Conservation (phyloP, 2,797 vertebrate genomes). For the Eleutherodactylus coqui region DNA sequence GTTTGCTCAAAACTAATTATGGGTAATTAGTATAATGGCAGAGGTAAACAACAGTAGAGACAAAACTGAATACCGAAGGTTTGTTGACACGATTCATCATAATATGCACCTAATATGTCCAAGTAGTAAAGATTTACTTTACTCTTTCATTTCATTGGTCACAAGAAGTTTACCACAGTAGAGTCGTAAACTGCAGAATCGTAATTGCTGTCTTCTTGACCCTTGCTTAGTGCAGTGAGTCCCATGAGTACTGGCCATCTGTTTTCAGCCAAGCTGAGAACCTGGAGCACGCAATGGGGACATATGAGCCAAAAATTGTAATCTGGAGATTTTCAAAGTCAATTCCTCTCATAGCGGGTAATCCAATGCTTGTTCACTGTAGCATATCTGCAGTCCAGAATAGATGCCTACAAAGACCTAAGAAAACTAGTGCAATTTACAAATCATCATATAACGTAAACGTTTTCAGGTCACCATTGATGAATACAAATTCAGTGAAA, state of each 20-base stretch:
- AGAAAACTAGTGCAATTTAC: background rate
- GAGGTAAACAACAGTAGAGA: background rate
- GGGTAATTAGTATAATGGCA: background rate
- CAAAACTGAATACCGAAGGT: background rate
- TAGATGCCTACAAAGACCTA: background rate
- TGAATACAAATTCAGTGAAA: background rate
- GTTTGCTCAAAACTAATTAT: too few species aligned
- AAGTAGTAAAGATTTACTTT: background rate
- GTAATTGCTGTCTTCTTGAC: conserved; percentile 48
- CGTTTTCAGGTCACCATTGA: background rate
- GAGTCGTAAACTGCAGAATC: conserved; percentile 34
- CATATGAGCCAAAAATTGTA: conserved; percentile 26
- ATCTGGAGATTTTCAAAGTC: conserved; percentile 39
- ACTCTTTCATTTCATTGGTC: background rate
- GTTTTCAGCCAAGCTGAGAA: conserved; percentile 41
- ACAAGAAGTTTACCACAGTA: conserved; percentile 21
- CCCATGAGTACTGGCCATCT: conserved; percentile 34
- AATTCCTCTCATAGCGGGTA: conserved; percentile 25
- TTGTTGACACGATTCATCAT: background rate
- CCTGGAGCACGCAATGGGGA: conserved; percentile 27
- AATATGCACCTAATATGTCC: background rate
- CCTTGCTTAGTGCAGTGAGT: conserved; percentile 41
- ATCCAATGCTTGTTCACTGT: conserved; percentile 4
- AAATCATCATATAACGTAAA: background rate
- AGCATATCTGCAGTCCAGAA: background rate